Evolutionary conservation across 2,888 invertebrate genomes (phyloP).

Genomic region (Encarsia formosa): DNA sequence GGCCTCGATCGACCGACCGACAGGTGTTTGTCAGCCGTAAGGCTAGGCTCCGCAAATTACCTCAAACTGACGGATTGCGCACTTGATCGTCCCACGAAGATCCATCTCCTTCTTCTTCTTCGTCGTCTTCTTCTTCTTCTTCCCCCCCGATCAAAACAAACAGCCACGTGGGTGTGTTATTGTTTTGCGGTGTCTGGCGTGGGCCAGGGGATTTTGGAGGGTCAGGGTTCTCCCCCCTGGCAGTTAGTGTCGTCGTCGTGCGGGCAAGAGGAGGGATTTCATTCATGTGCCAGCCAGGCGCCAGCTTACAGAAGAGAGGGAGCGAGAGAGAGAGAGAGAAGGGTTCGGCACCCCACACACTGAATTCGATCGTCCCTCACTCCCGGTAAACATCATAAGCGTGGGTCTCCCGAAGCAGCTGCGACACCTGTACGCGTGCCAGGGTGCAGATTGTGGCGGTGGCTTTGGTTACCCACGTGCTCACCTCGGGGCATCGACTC

Average conservation of each 20-base stretch:
- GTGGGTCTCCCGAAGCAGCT: too few species aligned
- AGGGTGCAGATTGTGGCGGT: too few species aligned
- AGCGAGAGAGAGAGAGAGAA: constrained; percentile 36
- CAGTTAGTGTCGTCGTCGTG: constrained; percentile 8
- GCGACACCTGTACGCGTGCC: too few species aligned
- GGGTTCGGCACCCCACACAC: not conserved
- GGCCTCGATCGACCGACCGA: constrained; percentile 27
- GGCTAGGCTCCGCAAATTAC: constrained; percentile 20
- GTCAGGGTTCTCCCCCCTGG: too few species aligned
- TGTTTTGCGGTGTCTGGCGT: constrained; percentile 43
- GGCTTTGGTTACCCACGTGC: too few species aligned
- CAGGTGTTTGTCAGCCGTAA: constrained; percentile 36
- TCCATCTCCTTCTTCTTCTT: too few species aligned
- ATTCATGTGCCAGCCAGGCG: constrained; percentile 42
- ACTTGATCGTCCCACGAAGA: too few species aligned
- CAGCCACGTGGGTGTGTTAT: constrained; percentile 45
- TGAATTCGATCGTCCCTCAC: constrained; percentile 3
- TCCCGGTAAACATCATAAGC: too few species aligned
- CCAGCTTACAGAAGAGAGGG: constrained; percentile 30
- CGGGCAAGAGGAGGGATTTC: constrained; percentile 52
- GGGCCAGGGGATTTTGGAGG: constrained; percentile 32
- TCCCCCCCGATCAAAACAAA: too few species aligned
- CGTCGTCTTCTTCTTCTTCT: too few species aligned
- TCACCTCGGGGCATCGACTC: too few species aligned
- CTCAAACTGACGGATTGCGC: too few species aligned